Conservation (phyloP, 2,888 invertebrate genomes). For the Sphaerophoria rueppellii region DNA sequence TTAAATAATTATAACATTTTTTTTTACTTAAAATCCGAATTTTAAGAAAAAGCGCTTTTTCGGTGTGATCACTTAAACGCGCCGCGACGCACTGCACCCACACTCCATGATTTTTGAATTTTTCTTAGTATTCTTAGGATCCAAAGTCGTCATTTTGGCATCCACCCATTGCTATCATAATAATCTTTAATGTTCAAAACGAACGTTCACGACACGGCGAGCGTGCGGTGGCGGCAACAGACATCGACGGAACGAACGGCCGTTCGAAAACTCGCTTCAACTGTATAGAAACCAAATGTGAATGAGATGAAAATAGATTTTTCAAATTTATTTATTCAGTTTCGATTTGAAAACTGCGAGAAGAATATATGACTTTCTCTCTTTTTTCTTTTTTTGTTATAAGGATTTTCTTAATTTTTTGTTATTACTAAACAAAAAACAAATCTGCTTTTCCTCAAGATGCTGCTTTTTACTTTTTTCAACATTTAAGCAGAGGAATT, state of each 20-base stretch:
- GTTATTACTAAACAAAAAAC: conserved; percentile 38
- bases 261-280: conserved; percentile 56
- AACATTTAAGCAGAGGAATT: conserved; percentile 38
- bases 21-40: not conserved
- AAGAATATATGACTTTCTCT: conserved; percentile 52
- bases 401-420: conserved; percentile 56
- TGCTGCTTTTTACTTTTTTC: conserved; percentile 35
- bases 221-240: not conserved
- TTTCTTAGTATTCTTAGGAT: conserved; percentile 69
- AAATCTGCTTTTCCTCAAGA: conserved; percentile 66
- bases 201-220: conserved; percentile 9
- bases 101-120: conserved; percentile 79
- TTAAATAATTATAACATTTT: not conserved
- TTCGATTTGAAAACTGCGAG: conserved; percentile 65
- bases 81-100: conserved; percentile 82
- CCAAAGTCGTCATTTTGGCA: conserved; percentile 72
- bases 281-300: conserved; percentile 65
- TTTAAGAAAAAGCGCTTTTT: not conserved
- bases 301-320: conserved; percentile 74
- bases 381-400: conserved; percentile 49
- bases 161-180: conserved; percentile 73
- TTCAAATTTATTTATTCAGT: conserved; percentile 72
- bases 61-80: conserved; percentile 75
- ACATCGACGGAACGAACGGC: not conserved
- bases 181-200: conserved; percentile 55